phyloP scores from a whole-genome alignment of 2,113 vertebrate genomes.

The Centropristis striata region DNA sequence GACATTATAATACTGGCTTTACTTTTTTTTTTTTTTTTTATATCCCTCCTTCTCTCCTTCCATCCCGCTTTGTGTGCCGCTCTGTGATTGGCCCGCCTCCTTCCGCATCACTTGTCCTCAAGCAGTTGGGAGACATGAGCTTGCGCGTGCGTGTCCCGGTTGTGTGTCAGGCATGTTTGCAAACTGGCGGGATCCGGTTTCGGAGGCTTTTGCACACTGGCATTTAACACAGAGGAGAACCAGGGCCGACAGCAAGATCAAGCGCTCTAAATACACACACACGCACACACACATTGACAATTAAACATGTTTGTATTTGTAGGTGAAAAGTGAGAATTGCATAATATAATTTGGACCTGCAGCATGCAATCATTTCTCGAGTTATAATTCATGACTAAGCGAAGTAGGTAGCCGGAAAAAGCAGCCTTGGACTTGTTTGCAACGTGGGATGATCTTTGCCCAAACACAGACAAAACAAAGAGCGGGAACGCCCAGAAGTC shows the following conservation, averaged over 20 bases:
- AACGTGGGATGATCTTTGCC: slow-evolving; percentile 11
- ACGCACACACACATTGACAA: neutral
- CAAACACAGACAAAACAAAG: slow-evolving; percentile 50
- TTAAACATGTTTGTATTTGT: neutral
- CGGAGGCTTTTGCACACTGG: slow-evolving; percentile 41
- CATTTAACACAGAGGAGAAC: slow-evolving; percentile 40
- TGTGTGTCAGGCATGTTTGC: neutral
- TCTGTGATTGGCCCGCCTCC: slow-evolving; percentile 24
- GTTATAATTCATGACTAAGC: neutral
- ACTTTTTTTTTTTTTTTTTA: neutral
- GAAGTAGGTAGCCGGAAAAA: neutral
- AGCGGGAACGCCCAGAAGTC: slow-evolving; percentile 43
- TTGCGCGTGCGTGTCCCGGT: slow-evolving; percentile 21
- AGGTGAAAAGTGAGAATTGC: neutral
- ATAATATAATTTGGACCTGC: neutral
- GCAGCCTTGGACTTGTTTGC: neutral
- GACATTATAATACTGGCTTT: neutral
- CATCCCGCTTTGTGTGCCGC: neutral
- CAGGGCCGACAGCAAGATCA: slow-evolving; percentile 25
- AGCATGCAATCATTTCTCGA: slow-evolving; percentile 9
- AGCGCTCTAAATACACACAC: neutral
- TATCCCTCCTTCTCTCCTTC: neutral
- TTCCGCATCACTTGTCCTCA: slow-evolving; percentile 47
- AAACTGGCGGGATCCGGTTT: slow-evolving; percentile 73
- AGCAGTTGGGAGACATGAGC: slow-evolving; percentile 33